Evolutionary conservation across 1,140 invertebrate genomes (phyloP), one percentile per base, ranked within the genome.

Genomic region (Triops longicaudatus): DNA sequence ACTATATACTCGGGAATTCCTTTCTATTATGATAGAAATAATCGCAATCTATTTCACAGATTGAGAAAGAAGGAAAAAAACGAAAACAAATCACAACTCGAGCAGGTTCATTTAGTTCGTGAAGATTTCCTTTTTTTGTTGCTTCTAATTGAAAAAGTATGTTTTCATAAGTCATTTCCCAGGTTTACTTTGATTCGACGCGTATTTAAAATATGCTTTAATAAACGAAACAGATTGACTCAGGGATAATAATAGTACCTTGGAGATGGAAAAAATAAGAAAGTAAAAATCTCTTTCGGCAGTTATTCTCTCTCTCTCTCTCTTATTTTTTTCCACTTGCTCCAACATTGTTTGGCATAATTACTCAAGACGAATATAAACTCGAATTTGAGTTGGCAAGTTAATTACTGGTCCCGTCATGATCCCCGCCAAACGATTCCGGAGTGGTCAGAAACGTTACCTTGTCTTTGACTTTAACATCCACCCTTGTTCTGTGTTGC

Each of bases 371-470:
- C 50, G 14, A 37, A 63, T 22, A 63, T 63, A 63, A 63, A 63
- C 50, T 63, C 17, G 50, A 63, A 63, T 63, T 63, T 63, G 50
- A 63, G 17, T 63, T 63, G 50, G 50, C 50, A 63, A 63, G 50
- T 63, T 63, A 63, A 63, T 63, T 63, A 63, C 50, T 63, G 50
- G 50, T 63, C 22, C 50, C 50, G 50, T 63, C 50, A 63, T 5
- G 50, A 63, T 17, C 14, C 14, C 14, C 10, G 22, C 14, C 14
- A 63, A 63, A 63, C 5, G 44, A 63, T 37, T 37, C 7, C 31
- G 31, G 31, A 37, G 31, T 37, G n/a, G 22, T n/a, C 14, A 63
- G 17, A 63, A 63, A 22, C 22, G 14, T 63, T 2, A 63, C 14
- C 22, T 22, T 63, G 10, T 63, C 22, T 63, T 7, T 63, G 10